Evolutionary conservation across 2,888 invertebrate genomes (phyloP), one percentile per base, ranked within the genome.

Genomic region (Protophormia terraenovae): DNA sequence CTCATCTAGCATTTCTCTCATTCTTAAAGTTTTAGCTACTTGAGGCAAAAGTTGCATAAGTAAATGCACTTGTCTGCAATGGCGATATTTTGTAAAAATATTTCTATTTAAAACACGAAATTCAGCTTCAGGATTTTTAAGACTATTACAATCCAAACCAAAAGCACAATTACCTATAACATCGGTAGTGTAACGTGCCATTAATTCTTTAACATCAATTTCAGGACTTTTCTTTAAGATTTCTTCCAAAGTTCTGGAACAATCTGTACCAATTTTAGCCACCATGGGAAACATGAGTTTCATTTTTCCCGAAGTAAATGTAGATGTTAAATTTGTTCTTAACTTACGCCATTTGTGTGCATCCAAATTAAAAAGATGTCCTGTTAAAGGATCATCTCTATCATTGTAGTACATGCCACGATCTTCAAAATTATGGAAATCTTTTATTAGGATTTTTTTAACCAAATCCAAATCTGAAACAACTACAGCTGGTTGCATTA

Each of bases 261-360:
- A 87, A 16, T 53, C 38, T n/a, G n/a, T n/a, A 5, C 87, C 90
- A 16, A 91, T 86, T 0, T 62, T 79, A 0, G 88, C 79, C 1
- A 93, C 88, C 0, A 90, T 89, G 14, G 89, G 85, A 83, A 92
- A 93, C 93, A 94, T 93, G 14, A 87, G 88, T 87, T 93, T 93
- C 90, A 94, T 93, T 87, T 93, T 93, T 22, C 92, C 93, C 0
- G 93, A 90, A 1, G 92, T 93, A 85, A 94, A 94, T 0, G 93
- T 92, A 5, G 94, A 92, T 1, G 92, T 90, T 83, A 94, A 86
- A 69, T 93, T 93, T 0, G n/a, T n/a, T n/a, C n/a, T n/a, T n/a
- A n/a, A n/a, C n/a, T n/a, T n/a, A n/a, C n/a, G 53, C 87, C 81
- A 10, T 86, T 87, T 0, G 7, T 32, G n/a, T n/a, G n/a, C n/a